Percentiles rank a stretch among this genome's conserved stretches.
phyloP scores from a whole-genome alignment of 2,888 invertebrate species.

The Alloscopus bannaensis region DNA sequence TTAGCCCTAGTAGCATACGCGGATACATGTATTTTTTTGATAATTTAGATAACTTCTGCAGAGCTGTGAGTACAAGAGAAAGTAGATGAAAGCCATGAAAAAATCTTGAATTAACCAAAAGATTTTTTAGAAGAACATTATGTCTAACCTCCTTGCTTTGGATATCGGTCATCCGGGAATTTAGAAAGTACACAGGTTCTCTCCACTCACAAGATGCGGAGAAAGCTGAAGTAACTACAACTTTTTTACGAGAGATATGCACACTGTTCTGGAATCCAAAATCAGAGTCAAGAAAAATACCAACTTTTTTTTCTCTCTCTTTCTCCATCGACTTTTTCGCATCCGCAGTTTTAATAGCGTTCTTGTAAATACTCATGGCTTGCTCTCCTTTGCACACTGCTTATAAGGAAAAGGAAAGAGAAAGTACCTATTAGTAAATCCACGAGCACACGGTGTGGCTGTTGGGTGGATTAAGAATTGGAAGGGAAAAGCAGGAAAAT shows the following conservation, averaged over 20 bases:
- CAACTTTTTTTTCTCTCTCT: conserved; percentile 44
- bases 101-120: conserved; percentile 51
- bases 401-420: neutral
- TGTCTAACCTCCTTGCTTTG: neutral
- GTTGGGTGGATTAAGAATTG: conserved; percentile 2
- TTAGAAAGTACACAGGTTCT: conserved; percentile 31
- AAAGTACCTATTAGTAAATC: conserved; percentile 14
- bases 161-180: conserved; percentile 62
- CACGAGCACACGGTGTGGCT: no score
- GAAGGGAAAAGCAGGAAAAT: conserved; percentile 43
- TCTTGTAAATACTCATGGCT: conserved; percentile 48
- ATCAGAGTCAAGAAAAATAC: conserved; percentile 25
- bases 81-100: conserved; percentile 20
- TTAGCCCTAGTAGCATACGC: no score
- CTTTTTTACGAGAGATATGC: conserved; percentile 49
- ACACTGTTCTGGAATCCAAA: conserved; percentile 43
- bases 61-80: conserved; percentile 4
- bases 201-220: neutral
- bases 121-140: conserved; percentile 46
- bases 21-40: no score
- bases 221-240: no score
- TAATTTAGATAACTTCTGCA: conserved; percentile 46
- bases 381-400: neutral
- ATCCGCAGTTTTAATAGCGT: conserved; percentile 53
- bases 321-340: conserved; percentile 38